Percentiles rank a stretch among this genome's conserved stretches.
These are phyloP conservation scores for Pavo muticus DNA, from an alignment of 2,113 vertebrate genomes.

Conservation along the genomic window DNA sequence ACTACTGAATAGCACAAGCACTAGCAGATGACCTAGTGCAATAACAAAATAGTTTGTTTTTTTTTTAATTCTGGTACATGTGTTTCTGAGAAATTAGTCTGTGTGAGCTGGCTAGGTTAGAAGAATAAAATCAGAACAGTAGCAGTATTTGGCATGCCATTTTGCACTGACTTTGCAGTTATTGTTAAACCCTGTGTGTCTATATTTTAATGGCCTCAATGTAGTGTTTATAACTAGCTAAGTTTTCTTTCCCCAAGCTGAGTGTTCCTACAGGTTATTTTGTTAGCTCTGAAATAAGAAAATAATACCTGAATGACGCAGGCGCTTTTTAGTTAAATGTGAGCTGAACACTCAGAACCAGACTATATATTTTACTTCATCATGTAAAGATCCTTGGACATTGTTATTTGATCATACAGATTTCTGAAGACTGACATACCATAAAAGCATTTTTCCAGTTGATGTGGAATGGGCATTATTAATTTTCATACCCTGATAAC, in stretches of 20 bases:
- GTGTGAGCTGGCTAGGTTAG: background rate
- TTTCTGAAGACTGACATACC: background rate
- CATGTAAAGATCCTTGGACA: background rate
- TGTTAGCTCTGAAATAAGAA: background rate
- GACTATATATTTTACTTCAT: background rate
- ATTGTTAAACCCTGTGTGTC: background rate
- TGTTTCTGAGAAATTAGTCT: background rate
- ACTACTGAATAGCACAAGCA: background rate
- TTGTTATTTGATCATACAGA: background rate
- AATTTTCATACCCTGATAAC: background rate
- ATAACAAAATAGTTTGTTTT: background rate
- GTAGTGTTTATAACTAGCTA: background rate
- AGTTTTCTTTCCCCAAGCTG: background rate
- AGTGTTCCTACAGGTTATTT: background rate
- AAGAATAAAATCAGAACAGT: background rate
- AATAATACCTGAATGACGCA: background rate
- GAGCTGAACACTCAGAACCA: background rate
- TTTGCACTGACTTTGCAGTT: background rate
- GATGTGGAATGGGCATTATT: background rate
- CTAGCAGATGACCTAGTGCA: background rate
- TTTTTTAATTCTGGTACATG: background rate
- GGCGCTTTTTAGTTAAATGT: background rate
- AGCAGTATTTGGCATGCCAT: rapidly evolving
- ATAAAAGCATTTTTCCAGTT: background rate
- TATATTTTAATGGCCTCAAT: background rate